Base-by-base conservation (phyloP, 2,113 vertebrate species). In the Athene noctua region DNA sequence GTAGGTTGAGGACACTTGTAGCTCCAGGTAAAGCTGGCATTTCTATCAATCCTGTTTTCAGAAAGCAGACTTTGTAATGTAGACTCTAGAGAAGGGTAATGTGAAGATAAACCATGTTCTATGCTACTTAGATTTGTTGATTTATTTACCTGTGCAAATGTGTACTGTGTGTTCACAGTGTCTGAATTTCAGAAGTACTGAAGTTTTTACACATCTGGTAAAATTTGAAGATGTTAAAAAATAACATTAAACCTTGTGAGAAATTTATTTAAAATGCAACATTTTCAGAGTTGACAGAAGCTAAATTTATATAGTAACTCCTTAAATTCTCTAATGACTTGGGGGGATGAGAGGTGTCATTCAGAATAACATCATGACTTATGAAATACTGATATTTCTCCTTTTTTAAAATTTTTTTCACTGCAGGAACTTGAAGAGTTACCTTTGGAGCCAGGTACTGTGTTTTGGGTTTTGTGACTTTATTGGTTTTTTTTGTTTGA, bases 361-460 rank as follows among this genome's bases (percentile, higher is more conserved):
- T 89, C 19, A 58, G 14, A 42, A 10, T 47, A 75, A 26, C 19
- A 36, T 27, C 13, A 32, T 61, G 6, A 38, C 15, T 20, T 70
- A 30, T 11, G 4, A 63, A 65, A 51, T 75, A 87, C 15, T 95
- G 61, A 89, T 72, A 38, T 55, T 77, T 92, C 20, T 90, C 51
- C 42, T 66, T 86, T 32, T 44, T 95, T 75, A 78, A 46, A 47
- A 67, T 71, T 8, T 74, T 68, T 95, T 96, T 92, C 47, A 90
- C 68, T 90, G 58, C 91, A 98, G 98, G 98, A 98, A 32, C 96
- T 94, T 84, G 98, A 98, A 86, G 98, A 98, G 34, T 75, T 96
- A 14, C 97, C 97, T 52, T 97, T 97, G 97, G 98, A 98, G 96
- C 98, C 98, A 99, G 99, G 99, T 99, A 99, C 98, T 98, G 98